A percentile compares a stretch with the other conserved stretches of the same genome.
phyloP scores from a whole-genome alignment of 1,140 invertebrate species.

The Saccostrea glomerata region DNA sequence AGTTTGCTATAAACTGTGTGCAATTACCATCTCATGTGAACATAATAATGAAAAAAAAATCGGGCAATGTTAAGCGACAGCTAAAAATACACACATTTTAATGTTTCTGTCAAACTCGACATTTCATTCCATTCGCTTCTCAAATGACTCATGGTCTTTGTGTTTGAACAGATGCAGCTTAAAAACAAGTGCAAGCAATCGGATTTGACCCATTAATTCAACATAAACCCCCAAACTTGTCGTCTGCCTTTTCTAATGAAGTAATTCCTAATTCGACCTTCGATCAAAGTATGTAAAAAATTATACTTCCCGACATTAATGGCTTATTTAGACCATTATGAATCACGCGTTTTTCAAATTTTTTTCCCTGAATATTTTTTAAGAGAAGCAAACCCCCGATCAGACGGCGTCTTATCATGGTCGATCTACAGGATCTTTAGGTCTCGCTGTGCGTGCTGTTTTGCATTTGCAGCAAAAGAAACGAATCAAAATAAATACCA shows the following conservation, averaged over 20 bases:
- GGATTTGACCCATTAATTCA: slow-evolving; percentile 14
- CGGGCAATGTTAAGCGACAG: too few species aligned
- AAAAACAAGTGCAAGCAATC: slow-evolving; percentile 4
- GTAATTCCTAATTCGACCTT: neutral
- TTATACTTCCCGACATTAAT: neutral
- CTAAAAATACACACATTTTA: neutral
- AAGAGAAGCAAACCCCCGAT: neutral
- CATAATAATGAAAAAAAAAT: too few species aligned
- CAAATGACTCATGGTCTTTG: slow-evolving; percentile 20
- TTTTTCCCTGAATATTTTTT: neutral
- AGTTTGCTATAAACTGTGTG: neutral
- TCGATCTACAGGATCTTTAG: neutral
- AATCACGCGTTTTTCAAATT: slow-evolving; percentile 38
- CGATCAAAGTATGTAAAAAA: neutral
- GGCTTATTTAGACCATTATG: neutral
- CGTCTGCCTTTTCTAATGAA: neutral
- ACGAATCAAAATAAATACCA: neutral
- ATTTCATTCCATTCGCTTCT: neutral
- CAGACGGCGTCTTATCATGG: slow-evolving; percentile 8
- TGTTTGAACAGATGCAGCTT: neutral
- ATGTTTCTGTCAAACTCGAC: slow-evolving; percentile 1
- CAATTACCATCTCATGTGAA: neutral
- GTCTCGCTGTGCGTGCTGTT: neutral
- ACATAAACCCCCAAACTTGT: neutral
- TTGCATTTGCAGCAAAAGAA: slow-evolving; percentile 20